These are phyloP conservation scores for Lepidonotus clava DNA, from an alignment of 2,888 invertebrate species.

Conservation along the genomic window DNA sequence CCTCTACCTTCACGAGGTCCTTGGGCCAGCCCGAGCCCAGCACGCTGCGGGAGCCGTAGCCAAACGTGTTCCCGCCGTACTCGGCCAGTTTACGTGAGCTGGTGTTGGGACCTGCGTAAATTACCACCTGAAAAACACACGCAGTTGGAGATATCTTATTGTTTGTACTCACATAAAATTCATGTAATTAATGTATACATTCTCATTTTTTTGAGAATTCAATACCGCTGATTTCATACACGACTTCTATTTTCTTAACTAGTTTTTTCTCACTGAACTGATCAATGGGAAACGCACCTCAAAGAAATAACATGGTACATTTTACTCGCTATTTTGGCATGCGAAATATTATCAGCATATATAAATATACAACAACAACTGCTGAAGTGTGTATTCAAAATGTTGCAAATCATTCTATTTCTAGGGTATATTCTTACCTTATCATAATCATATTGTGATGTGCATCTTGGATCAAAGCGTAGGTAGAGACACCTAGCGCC, in stretches of 20 bases:
- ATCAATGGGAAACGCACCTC: background rate
- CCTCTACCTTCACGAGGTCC: slow-evolving; percentile 80
- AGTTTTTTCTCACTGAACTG: too few relatives aligned
- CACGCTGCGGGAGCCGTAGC: slow-evolving; percentile 80
- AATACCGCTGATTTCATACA: too few relatives aligned
- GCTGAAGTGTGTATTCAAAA: too few relatives aligned
- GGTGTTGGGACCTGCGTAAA: slow-evolving; percentile 78
- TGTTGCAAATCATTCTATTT: too few relatives aligned
- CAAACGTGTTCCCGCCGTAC: slow-evolving; percentile 80
- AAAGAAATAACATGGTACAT: background rate
- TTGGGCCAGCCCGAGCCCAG: slow-evolving; percentile 81
- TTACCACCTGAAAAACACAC: slow-evolving; percentile 72
- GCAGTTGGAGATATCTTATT: too few relatives aligned
- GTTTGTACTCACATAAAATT: too few relatives aligned
- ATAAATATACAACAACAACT: too few relatives aligned
- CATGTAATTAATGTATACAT: too few relatives aligned
- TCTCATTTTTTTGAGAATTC: too few relatives aligned
- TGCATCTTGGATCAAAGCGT: slow-evolving; percentile 78
- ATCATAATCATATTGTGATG: slow-evolving; percentile 81
- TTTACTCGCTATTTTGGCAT: background rate
- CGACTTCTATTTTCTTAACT: too few relatives aligned
- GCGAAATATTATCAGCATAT: too few relatives aligned
- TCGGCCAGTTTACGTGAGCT: slow-evolving; percentile 78
- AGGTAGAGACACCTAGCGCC: slow-evolving; percentile 79
- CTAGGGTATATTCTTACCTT: too few relatives aligned